These are phyloP conservation scores for Pedetes capensis DNA, from an alignment of 2,113 vertebrate genomes.

Conservation along the genomic window DNA sequence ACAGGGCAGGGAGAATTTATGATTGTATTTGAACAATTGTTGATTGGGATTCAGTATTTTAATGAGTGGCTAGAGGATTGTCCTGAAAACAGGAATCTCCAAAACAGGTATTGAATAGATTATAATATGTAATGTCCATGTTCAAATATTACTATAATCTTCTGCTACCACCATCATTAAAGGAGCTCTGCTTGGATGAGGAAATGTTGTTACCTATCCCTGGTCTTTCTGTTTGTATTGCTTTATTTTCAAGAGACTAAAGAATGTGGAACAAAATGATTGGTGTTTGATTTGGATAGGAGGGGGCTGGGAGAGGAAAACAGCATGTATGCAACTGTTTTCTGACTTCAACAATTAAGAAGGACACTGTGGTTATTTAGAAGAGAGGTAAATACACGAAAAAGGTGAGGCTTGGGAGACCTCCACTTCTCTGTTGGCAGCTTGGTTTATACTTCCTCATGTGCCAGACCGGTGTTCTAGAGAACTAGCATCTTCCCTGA, in stretches of 20 bases:
- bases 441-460: not conserved
- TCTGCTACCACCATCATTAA: not conserved
- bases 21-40: not conserved
- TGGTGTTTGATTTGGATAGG: not conserved
- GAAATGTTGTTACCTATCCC: not conserved
- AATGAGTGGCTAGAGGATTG: not conserved
- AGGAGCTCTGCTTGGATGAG: not conserved
- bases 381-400: not conserved
- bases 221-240: not conserved
- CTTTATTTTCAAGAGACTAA: not conserved
- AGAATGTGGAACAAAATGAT: not conserved
- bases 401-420: not conserved
- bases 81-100: not conserved
- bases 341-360: slow-evolving; percentile 5
- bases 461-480: not conserved
- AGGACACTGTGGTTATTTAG: not conserved
- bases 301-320: not conserved
- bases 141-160: not conserved
- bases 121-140: not conserved
- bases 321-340: not conserved
- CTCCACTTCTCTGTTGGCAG: not conserved
- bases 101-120: not conserved
- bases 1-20: not conserved
- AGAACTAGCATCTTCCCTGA: not conserved
- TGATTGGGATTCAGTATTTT: not conserved